Evolutionary conservation across 2,888 invertebrate species (phyloP).

Genomic region (Amblyteles armatorius): DNA sequence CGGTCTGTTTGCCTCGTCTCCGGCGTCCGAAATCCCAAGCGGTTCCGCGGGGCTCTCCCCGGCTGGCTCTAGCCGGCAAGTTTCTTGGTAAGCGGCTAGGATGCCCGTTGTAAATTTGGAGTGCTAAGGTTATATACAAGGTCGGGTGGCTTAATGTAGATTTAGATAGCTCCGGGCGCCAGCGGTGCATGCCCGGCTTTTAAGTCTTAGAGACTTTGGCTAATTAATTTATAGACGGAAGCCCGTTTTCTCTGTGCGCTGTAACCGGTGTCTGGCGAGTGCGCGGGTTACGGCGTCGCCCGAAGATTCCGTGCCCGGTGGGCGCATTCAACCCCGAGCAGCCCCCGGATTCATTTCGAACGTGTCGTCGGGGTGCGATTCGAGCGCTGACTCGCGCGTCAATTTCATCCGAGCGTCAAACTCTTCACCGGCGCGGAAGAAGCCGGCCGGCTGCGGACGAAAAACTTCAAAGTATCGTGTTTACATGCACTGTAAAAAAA

Average conservation of each 20-base stretch:
- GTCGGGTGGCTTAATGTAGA: constrained; percentile 80
- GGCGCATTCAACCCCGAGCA: background rate
- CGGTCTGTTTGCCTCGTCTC: constrained; percentile 23
- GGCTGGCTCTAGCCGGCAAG: constrained; percentile 29
- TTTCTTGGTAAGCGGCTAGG: constrained; percentile 58
- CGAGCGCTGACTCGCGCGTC: background rate
- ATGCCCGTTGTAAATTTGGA: constrained; percentile 76
- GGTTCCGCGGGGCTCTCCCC: constrained; percentile 24
- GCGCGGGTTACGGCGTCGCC: constrained; percentile 34
- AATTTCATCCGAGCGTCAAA: constrained; percentile 3
- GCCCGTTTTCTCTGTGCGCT: constrained; percentile 66
- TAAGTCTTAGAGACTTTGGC: constrained; percentile 80
- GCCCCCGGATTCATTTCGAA: background rate
- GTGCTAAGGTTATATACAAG: constrained; percentile 71
- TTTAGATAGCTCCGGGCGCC: constrained; percentile 77
- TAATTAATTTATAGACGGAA: constrained; percentile 83
- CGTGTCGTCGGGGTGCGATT: background rate
- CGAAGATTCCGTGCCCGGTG: background rate
- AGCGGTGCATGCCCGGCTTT: constrained; percentile 75
- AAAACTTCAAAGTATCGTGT: constrained; percentile 21
- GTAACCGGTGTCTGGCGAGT: constrained; percentile 35
- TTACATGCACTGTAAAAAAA: constrained; percentile 14
- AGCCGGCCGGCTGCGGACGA: background rate
- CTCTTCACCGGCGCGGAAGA: background rate
- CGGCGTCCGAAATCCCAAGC: constrained; percentile 48